Conservation (phyloP, 2,888 invertebrate species). For the Bombyx huttoni region DNA sequence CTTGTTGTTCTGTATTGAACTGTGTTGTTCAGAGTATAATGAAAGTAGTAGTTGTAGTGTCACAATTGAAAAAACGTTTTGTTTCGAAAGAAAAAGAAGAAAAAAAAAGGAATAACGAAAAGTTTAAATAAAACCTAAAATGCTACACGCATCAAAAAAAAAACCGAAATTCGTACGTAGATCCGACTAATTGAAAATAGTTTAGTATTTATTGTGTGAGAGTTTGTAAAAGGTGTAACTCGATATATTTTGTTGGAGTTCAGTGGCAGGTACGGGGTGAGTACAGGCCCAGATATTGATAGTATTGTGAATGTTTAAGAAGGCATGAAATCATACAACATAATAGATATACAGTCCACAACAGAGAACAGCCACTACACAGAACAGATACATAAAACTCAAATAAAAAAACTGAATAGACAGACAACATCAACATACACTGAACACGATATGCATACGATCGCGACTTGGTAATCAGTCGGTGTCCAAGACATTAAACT, state of each 20-base stretch:
- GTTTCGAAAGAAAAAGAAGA: not conserved
- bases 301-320: constrained; percentile 71
- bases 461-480: constrained; percentile 27
- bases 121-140: constrained; percentile 9
- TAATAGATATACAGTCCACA: constrained; percentile 69
- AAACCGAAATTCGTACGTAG: constrained; percentile 2
- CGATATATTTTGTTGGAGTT: constrained; percentile 65
- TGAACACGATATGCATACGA: constrained; percentile 26
- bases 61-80: not conserved
- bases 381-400: constrained; percentile 54
- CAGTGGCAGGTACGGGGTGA: constrained; percentile 65
- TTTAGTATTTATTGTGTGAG: constrained; percentile 59
- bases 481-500: constrained; percentile 19
- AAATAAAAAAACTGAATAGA: constrained; percentile 65
- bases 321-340: constrained; percentile 71
- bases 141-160: constrained; percentile 4
- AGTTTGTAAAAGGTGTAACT: constrained; percentile 63
- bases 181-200: not conserved
- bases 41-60: constrained; percentile 10
- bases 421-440: constrained; percentile 41
- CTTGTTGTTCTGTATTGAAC: constrained; percentile 21
- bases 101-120: constrained; percentile 7
- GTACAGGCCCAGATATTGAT: constrained; percentile 59
- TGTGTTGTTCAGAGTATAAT: constrained; percentile 46
- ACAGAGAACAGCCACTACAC: constrained; percentile 74